Conservation (phyloP, 2,888 invertebrate genomes). For the Chloroclystis v-ata region DNA sequence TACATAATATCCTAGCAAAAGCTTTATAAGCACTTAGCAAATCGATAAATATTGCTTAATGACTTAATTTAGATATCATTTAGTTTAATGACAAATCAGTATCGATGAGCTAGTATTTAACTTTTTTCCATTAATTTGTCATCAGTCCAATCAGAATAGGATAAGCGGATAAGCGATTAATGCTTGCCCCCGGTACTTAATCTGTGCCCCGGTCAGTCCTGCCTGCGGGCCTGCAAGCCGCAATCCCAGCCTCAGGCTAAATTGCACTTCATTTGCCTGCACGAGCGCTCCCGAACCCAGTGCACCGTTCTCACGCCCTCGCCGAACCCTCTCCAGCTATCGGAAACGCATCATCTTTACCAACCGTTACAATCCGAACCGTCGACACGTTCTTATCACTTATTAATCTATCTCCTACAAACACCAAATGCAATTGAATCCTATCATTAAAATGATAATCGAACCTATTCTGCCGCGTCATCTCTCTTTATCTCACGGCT, state of each 20-base stretch:
- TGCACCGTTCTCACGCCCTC: slow-evolving; percentile 60
- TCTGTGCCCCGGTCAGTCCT: slow-evolving; percentile 4
- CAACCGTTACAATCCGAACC: slow-evolving; percentile 42
- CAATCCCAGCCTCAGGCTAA: slow-evolving; percentile 53
- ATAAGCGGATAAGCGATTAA: too few relatives aligned
- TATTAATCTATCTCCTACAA: slow-evolving; percentile 38
- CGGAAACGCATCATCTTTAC: slow-evolving; percentile 38
- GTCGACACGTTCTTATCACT: slow-evolving; percentile 52
- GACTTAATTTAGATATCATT: too few relatives aligned
- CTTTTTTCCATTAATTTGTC: too few relatives aligned
- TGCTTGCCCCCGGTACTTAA: too few relatives aligned
- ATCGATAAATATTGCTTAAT: too few relatives aligned
- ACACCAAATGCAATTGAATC: slow-evolving; percentile 44
- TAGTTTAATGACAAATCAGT: too few relatives aligned
- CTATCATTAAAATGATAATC: slow-evolving; percentile 41
- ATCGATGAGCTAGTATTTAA: too few relatives aligned
- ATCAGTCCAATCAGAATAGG: too few relatives aligned
- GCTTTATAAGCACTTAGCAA: too few relatives aligned
- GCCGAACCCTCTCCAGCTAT: slow-evolving; percentile 36
- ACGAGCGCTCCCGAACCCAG: slow-evolving; percentile 47
- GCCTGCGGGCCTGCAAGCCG: slow-evolving; percentile 26
- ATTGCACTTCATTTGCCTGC: slow-evolving; percentile 70
- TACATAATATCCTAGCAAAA: too few relatives aligned
- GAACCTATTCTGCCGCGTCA: slow-evolving; percentile 55
- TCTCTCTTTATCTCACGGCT: slow-evolving; percentile 49